phyloP scores from a whole-genome alignment of 2,888 invertebrate species.

The Hipparchia semele region DNA sequence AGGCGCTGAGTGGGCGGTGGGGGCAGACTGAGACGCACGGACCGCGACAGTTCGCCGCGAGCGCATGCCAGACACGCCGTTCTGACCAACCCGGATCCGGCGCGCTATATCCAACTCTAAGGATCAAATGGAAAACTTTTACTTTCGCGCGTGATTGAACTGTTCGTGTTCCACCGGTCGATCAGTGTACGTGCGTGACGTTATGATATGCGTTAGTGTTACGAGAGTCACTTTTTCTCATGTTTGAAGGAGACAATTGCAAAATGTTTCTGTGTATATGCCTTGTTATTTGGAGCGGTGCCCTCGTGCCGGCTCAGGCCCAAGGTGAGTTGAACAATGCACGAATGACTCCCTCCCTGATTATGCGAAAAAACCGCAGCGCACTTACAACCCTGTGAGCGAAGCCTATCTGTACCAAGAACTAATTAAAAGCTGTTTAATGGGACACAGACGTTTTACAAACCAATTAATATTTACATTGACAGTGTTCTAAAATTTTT shows the following conservation, averaged over 20 bases:
- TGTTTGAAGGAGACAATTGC: slow-evolving; percentile 55
- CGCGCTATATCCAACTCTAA: slow-evolving; percentile 35
- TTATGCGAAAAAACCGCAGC: slow-evolving; percentile 45
- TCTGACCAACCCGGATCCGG: slow-evolving; percentile 40
- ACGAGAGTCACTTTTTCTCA: slow-evolving; percentile 45
- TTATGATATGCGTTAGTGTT: slow-evolving; percentile 64
- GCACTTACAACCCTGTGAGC: neutral
- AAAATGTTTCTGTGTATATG: slow-evolving; percentile 72
- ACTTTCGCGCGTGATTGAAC: slow-evolving; percentile 63
- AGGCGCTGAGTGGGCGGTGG: slow-evolving; percentile 64
- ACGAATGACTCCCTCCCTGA: slow-evolving; percentile 46
- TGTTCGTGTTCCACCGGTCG: slow-evolving; percentile 36
- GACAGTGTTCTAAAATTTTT: too few relatives aligned
- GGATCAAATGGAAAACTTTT: slow-evolving; percentile 57
- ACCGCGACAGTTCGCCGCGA: slow-evolving; percentile 57
- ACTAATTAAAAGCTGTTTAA: too few relatives aligned
- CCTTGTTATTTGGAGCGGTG: slow-evolving; percentile 74
- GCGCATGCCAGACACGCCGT: slow-evolving; percentile 48
- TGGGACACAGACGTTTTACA: too few relatives aligned
- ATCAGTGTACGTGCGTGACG: slow-evolving; percentile 46
- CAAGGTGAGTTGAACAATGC: slow-evolving; percentile 79
- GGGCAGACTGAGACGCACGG: slow-evolving; percentile 52
- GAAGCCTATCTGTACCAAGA: neutral
- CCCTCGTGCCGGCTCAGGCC: slow-evolving; percentile 65
- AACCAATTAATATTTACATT: too few relatives aligned